phyloP scores from a whole-genome alignment of 1,140 invertebrate species.

The Calycopis cecrops region DNA sequence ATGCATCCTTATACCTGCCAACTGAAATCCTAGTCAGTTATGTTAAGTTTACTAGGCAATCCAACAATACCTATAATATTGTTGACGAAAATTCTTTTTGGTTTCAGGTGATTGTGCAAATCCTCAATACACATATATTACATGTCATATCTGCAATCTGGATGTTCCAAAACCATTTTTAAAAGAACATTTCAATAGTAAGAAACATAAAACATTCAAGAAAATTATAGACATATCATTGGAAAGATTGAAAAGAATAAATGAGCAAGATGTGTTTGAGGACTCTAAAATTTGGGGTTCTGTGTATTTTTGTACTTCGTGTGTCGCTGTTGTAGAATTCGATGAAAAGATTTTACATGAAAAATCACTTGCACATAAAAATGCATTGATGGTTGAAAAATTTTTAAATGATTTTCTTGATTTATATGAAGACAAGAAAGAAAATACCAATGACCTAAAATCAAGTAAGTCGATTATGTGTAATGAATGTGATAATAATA shows the following conservation, averaged over 20 bases:
- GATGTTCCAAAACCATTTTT: constrained; percentile 24
- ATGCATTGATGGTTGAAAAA: constrained; percentile 17
- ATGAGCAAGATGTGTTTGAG: not conserved
- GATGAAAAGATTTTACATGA: constrained; percentile 21
- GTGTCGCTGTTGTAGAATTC: constrained; percentile 12
- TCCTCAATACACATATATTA: not conserved
- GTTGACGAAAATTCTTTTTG: too few relatives aligned
- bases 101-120: constrained; percentile 14
- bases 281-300: not conserved
- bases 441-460: not conserved
- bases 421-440: constrained; percentile 12
- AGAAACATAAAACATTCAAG: constrained; percentile 24
- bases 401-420: constrained; percentile 18
- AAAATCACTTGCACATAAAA: constrained; percentile 19
- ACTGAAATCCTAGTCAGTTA: too few relatives aligned
- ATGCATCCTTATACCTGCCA: too few relatives aligned
- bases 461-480: too few relatives aligned
- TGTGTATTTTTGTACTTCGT: constrained; percentile 24
- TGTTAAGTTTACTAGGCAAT: too few relatives aligned
- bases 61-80: too few relatives aligned
- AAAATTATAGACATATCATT: constrained; percentile 24
- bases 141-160: constrained; percentile 29
- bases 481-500: too few relatives aligned
- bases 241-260: constrained; percentile 22
- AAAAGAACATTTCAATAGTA: constrained; percentile 23